Percentiles rank a stretch among this genome's conserved stretches.
phyloP scores from a whole-genome alignment of 2,113 vertebrate genomes.

The rabbit (Oryctolagus cuniculus) region mOryCun1.1 NC_091434.1:112171001-112171500 shows the following conservation, averaged over 20 bases:
- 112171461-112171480: neutral
- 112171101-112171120: too few relatives aligned
- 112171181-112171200: too few relatives aligned
- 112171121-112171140: too few relatives aligned
- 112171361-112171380: neutral
- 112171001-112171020: neutral
- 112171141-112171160: too few relatives aligned
- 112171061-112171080: neutral
- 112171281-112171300: neutral
- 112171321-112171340: neutral
- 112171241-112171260: neutral
- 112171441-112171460: neutral
- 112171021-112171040: neutral
- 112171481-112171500: neutral
- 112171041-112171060: neutral
- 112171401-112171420: neutral
- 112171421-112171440: neutral
- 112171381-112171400: neutral
- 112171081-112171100: too few relatives aligned
- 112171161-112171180: too few relatives aligned
- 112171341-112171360: neutral
- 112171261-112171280: neutral
- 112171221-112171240: too few relatives aligned
- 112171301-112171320: neutral
- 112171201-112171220: neutral